phyloP scores from a whole-genome alignment of 2,797 vertebrate species.

The Sus cebifrons region DNA sequence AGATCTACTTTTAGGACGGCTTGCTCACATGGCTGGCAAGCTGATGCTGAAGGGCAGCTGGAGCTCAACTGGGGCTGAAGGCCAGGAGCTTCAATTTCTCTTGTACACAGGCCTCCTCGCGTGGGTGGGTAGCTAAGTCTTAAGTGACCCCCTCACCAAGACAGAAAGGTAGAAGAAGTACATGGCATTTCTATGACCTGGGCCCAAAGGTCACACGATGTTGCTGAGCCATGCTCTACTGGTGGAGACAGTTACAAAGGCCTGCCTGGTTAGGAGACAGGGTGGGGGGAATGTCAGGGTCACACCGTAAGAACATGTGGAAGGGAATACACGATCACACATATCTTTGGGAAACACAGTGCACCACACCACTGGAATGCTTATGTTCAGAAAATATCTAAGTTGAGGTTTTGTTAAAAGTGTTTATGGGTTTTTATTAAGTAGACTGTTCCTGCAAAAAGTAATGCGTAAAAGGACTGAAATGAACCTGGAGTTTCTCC shows the following conservation, averaged over 20 bases:
- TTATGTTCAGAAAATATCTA: background rate
- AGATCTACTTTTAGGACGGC: background rate
- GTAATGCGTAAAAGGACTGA: background rate
- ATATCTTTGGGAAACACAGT: background rate
- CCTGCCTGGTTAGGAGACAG: background rate
- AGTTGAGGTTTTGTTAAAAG: slow-evolving; percentile 4
- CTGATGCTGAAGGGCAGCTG: background rate
- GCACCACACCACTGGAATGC: background rate
- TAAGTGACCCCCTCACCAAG: background rate
- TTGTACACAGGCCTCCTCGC: background rate
- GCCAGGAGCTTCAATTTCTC: slow-evolving; percentile 35
- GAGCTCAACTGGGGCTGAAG: background rate
- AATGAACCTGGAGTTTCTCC: background rate
- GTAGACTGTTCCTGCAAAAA: slow-evolving; percentile 26
- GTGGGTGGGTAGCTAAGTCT: background rate
- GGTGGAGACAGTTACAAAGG: background rate
- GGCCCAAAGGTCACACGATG: background rate
- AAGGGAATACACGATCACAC: background rate
- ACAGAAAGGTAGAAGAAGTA: background rate
- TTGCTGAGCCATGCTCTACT: background rate
- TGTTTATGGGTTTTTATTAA: background rate
- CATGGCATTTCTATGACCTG: background rate
- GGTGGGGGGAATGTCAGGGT: background rate
- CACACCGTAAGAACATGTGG: background rate
- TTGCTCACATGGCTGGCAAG: background rate